A percentile compares a stretch with the other conserved stretches of the same genome.
phyloP scores from a whole-genome alignment of 2,113 vertebrate genomes.

The Cyprinodon variegatus region DNA sequence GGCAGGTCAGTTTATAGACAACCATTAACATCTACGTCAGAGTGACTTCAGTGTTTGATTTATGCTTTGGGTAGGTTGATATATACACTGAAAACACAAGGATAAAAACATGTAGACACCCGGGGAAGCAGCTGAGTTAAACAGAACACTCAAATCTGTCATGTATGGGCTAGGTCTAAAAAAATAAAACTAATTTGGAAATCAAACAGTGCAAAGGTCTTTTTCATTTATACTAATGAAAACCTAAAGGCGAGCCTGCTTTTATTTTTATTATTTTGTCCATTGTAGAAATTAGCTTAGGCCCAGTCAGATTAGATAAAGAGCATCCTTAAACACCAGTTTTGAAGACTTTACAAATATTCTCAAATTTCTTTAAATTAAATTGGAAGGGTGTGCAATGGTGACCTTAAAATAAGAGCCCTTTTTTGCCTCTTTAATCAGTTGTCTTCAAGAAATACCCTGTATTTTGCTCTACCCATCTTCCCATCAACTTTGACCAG shows the following conservation, averaged over 20 bases:
- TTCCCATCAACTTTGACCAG: no score
- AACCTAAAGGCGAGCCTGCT: no score
- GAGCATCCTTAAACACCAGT: no score
- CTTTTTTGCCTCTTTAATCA: no score
- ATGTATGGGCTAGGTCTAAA: background rate
- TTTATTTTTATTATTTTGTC: no score
- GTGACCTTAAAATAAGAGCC: no score
- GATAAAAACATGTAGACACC: constrained; percentile 18
- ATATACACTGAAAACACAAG: constrained; percentile 24
- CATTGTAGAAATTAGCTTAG: background rate
- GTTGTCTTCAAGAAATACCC: background rate
- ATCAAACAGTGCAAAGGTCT: constrained; percentile 2
- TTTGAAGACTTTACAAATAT: no score
- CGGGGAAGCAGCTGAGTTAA: constrained; percentile 12
- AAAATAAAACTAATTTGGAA: background rate
- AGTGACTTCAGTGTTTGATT: constrained; percentile 43
- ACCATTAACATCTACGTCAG: constrained; percentile 50
- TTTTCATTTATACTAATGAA: no score
- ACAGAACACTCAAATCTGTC: constrained; percentile 1
- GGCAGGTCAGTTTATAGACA: constrained; percentile 67
- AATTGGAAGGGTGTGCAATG: no score
- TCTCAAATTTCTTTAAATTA: no score
- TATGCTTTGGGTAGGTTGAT: constrained; percentile 10
- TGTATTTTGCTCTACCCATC: no score
- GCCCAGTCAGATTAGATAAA: no score